phyloP scores from a whole-genome alignment of 2,113 vertebrate genomes.

The Aramus guarauna region DNA sequence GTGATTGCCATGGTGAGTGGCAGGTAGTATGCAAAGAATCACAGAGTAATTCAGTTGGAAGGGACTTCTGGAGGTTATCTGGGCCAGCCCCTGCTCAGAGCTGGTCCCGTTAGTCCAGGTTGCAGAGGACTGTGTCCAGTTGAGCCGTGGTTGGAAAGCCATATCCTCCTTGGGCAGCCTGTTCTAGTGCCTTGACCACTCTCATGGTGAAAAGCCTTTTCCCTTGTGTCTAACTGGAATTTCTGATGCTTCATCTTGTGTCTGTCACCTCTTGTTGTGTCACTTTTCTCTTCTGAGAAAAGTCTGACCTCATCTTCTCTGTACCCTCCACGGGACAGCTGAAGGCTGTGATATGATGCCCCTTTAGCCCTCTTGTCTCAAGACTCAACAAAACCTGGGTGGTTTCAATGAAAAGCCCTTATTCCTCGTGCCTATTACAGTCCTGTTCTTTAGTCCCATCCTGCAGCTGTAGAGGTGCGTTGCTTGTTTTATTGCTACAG shows the following conservation, averaged over 20 bases:
- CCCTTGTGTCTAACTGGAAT: background rate
- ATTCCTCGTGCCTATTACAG: background rate
- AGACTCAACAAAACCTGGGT: background rate
- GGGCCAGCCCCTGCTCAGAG: background rate
- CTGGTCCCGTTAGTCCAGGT: background rate
- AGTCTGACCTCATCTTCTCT: background rate
- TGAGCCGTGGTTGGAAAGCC: background rate
- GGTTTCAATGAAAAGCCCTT: background rate
- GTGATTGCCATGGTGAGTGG: background rate
- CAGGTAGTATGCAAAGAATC: background rate
- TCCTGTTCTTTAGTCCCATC: background rate
- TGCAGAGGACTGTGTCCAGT: background rate
- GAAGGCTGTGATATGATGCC: background rate
- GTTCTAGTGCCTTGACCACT: background rate
- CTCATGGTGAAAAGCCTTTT: background rate
- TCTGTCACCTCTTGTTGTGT: background rate
- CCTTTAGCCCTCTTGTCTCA: background rate
- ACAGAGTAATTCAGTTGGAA: background rate
- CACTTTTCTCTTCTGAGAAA: background rate
- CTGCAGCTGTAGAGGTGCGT: background rate
- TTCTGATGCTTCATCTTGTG: background rate
- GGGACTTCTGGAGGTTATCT: background rate
- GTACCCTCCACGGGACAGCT: background rate
- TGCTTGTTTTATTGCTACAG: background rate
- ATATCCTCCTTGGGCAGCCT: background rate